Base-by-base conservation (phyloP, 1,140 invertebrate species). In the Lasioglossum albipes region DNA sequence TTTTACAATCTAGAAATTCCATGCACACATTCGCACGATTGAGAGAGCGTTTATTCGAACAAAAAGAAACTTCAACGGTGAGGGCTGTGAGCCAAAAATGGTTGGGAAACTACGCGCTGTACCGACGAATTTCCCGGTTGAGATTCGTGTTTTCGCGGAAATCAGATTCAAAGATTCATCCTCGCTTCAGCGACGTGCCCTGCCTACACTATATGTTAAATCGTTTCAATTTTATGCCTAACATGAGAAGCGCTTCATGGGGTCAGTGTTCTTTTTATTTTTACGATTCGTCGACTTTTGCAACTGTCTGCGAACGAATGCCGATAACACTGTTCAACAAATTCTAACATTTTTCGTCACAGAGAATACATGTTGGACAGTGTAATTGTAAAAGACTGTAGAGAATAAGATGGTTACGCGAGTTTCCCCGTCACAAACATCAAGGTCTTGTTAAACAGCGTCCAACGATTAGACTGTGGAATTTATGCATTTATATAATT, bases 61-160 rank as follows among this genome's bases (percentile, higher is more conserved):
- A 49, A 49, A 27, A 49, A 10, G 10, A 49, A 49, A 49, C 13
- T 49, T 49, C 45, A 13, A 49, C 45, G 13, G 13, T 36, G 45
- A 13, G 10, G 10, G 45, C 45, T 49, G 45, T 49, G 10, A 49
- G 10, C 45, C 45, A 49, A 12, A 49, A 49, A 49, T 0, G 2
- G 9, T 49, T 49, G 10, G 10, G 45, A 49, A 49, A 49, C 45
- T 49, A 49, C 12, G 10, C 45, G 45, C 45, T 20, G 52, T 54
- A n/a, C 72, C 59, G 31, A 73, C 36, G 45, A 79, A 79, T 73
- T n/a, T 73, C 54, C 36, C 36, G 61, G 13, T 41, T 72, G 20
- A 62, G 75, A 64, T 49, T 64, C 54, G 22, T 49, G 7, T 70
- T 31, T 22, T 6, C 42, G 22, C 6, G 18, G 2, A 66, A 82